These are phyloP conservation scores for Clinocottus analis DNA, from an alignment of 2,113 vertebrate species.

Conservation along the genomic window DNA sequence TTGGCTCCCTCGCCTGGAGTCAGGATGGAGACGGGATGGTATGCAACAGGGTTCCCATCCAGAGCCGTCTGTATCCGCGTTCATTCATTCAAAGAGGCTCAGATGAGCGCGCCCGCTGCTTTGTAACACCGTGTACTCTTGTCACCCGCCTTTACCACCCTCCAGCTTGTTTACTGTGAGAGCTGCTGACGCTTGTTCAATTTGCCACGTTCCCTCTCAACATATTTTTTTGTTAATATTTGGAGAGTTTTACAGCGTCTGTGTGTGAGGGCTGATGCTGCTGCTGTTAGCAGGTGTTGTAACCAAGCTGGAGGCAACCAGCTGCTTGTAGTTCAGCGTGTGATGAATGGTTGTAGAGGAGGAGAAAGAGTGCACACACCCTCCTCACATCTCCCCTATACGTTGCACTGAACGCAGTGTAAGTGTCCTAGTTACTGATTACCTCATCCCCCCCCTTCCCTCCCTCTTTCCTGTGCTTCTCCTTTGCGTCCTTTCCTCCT, in stretches of 20 bases:
- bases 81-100: slow-evolving; percentile 5
- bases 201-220: neutral
- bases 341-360: slow-evolving; percentile 33
- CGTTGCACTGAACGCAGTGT: slow-evolving; percentile 13
- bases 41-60: slow-evolving; percentile 41
- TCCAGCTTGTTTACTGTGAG: slow-evolving; percentile 35
- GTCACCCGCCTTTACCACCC: slow-evolving; percentile 30
- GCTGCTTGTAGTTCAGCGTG: slow-evolving; percentile 32
- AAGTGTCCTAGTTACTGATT: slow-evolving; percentile 64
- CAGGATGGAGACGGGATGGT: slow-evolving; percentile 29
- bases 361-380: slow-evolving; percentile 5
- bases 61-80: neutral
- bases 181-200: neutral
- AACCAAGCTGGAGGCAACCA: slow-evolving; percentile 5
- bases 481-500: slow-evolving; percentile 30
- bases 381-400: slow-evolving; percentile 16
- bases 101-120: slow-evolving; percentile 6
- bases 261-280: neutral
- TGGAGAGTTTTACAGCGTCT: slow-evolving; percentile 1
- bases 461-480: slow-evolving; percentile 19
- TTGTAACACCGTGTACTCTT: slow-evolving; percentile 33
- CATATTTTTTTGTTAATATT: slow-evolving; percentile 8
- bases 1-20: neutral
- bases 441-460: slow-evolving; percentile 63
- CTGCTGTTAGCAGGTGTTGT: slow-evolving; percentile 1